Evolutionary conservation across 1,140 invertebrate genomes (phyloP), one percentile per base, ranked within the genome.

Genomic region (Saxidomus purpurata): DNA sequence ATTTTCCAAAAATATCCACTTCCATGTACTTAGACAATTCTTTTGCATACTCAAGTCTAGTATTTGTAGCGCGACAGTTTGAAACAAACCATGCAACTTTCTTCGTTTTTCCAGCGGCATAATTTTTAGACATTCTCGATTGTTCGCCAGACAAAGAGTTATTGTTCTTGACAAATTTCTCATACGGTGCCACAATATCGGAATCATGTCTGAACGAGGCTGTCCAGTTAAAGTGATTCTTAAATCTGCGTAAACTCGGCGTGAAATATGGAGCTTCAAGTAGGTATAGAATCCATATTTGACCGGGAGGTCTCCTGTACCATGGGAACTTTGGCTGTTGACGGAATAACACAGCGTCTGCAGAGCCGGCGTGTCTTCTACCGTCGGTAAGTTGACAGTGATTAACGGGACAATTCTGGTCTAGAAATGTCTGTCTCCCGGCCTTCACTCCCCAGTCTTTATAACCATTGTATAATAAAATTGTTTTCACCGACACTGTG

Each of bases 111-210:
- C 94, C 95, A 2, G 31, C 81, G 1, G 95, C 94, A 88, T 95
- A 95, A 90, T 95, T 95, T 43, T 77, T 79, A 31, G 34, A 25
- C 81, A 90, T 93, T 11, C 79, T 82, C 13, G 90, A 91, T n/a
- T 55, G 79, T 43, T 87, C 86, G 0, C 88, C 90, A 36, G 80
- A 31, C 1, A 93, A 76, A 25, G 82, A 31, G 2, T 13, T 22
- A 13, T 80, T 79, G 40, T 87, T 19, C 13, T 67, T 77, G 1
- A 87, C 84, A 52, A 98, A 99, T 92, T 98, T 97, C 94, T 99
- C 98, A 94, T 99, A 99, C 0, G 99, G 99, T 0, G 99, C 97
- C 3, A 99, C 98, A 88, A 99, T 97, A 93, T 99, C 98, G 34
- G 98, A 99, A 94, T 99, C 99, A 8, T 97, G 97, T 67, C 99